Evolutionary conservation across 92 coral and sea anemone species (phyloP).

Genomic region (Actinernus sp.): DNA sequence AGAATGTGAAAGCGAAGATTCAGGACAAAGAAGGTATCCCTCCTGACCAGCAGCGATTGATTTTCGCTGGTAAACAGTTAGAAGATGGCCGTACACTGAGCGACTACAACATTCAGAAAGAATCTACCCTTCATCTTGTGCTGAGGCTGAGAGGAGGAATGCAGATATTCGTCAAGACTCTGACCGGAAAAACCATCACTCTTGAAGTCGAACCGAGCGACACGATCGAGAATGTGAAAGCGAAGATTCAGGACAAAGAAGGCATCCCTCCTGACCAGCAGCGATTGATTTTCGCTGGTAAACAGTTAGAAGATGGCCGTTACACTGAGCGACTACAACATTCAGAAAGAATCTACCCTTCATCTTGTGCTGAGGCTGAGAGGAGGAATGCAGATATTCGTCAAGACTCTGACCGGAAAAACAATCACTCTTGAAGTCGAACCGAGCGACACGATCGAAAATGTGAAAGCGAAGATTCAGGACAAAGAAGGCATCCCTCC

Average conservation of each 20-base stretch:
- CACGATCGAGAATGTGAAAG: constrained; percentile 81
- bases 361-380: constrained; percentile 54
- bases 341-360: constrained; percentile 73
- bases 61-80: constrained; percentile 84
- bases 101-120: constrained; percentile 91
- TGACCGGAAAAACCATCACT: constrained; percentile 82
- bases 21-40: constrained; percentile 92
- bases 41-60: constrained; percentile 82
- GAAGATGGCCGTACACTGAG: constrained; percentile 90
- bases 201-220: constrained; percentile 81
- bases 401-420: no score
- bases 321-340: constrained; percentile 75
- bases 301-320: constrained; percentile 71
- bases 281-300: constrained; percentile 74
- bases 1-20: constrained; percentile 83
- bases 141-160: constrained; percentile 85
- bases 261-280: constrained; percentile 92
- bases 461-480: constrained; percentile 69
- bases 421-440: no score
- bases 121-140: constrained; percentile 80
- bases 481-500: constrained; percentile 79
- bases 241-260: constrained; percentile 86
- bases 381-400: constrained; percentile 68
- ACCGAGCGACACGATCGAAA: constrained; percentile 72
- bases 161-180: constrained; percentile 85